Evolutionary conservation across 2,113 vertebrate species (phyloP).

Genomic region (Pachyramphus minor): DNA sequence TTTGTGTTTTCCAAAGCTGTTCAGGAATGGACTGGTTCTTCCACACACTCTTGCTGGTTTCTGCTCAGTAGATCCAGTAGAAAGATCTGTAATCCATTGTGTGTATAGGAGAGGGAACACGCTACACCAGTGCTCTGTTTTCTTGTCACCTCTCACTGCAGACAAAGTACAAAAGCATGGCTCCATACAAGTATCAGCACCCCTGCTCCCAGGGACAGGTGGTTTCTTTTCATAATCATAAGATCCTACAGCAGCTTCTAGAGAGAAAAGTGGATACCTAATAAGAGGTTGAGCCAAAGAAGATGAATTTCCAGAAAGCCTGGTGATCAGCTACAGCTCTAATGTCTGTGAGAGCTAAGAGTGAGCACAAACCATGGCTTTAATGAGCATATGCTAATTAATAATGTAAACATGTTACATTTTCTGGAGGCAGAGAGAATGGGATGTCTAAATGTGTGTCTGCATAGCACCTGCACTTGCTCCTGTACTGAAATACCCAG

Average conservation of each 20-base stretch:
- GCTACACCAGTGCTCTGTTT: neutral
- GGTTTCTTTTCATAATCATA: neutral
- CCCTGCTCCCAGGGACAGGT: neutral
- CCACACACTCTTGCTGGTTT: neutral
- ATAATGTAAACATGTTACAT: neutral
- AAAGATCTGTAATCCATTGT: neutral
- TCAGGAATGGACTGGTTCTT: neutral
- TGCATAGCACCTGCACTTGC: neutral
- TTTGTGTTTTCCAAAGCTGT: neutral
- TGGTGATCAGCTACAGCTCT: neutral
- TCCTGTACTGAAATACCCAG: neutral
- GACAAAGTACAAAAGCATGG: accelerated
- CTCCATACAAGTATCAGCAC: neutral
- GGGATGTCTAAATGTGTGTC: too few species aligned
- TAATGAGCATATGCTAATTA: neutral
- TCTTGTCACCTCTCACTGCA: neutral
- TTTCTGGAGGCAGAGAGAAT: neutral
- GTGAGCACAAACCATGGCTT: neutral
- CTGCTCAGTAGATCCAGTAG: neutral
- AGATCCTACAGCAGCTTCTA: neutral
- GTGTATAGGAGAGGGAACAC: neutral
- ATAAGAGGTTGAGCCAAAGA: neutral
- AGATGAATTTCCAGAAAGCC: neutral
- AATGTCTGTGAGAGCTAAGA: neutral
- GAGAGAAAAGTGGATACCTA: neutral